Evolutionary conservation across 2,888 invertebrate genomes (phyloP).

Genomic region (Julus scanicus): DNA sequence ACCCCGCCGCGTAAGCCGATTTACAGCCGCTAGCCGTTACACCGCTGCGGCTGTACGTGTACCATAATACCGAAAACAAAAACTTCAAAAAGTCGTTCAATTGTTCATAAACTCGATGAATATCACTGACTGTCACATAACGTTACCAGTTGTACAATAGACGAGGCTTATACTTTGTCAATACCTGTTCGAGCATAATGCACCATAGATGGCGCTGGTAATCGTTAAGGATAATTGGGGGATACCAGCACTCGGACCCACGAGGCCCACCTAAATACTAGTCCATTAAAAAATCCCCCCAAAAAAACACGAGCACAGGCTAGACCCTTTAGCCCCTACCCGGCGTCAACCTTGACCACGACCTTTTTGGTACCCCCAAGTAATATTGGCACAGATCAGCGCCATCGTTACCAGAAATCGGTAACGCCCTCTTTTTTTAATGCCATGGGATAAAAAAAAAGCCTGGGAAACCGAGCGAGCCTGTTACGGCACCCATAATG

Average conservation of each 20-base stretch:
- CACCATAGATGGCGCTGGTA: too few species aligned
- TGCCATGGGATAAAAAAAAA: not conserved
- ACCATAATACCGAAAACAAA: too few species aligned
- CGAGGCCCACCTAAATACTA: not conserved
- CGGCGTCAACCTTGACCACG: slow-evolving; percentile 33
- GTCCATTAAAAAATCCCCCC: not conserved
- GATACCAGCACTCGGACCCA: not conserved
- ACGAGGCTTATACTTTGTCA: too few species aligned
- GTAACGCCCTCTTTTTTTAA: slow-evolving; percentile 2
- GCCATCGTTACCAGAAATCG: not conserved
- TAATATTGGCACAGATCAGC: not conserved
- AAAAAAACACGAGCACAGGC: not conserved
- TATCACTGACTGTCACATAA: too few species aligned
- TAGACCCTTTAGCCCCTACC: slow-evolving; percentile 17
- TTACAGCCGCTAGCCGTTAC: too few species aligned
- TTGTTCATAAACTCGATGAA: too few species aligned
- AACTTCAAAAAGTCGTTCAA: too few species aligned
- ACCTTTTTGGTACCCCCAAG: not conserved
- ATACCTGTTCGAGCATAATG: too few species aligned
- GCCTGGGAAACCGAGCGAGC: not conserved
- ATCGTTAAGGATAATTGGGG: not conserved
- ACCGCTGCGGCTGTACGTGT: too few species aligned
- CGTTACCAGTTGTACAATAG: too few species aligned
- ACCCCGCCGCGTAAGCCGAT: too few species aligned
- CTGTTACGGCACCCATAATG: too few species aligned